Base-by-base conservation (phyloP, 2,113 vertebrate species). In the Tychaedon coryphoeus region DNA sequence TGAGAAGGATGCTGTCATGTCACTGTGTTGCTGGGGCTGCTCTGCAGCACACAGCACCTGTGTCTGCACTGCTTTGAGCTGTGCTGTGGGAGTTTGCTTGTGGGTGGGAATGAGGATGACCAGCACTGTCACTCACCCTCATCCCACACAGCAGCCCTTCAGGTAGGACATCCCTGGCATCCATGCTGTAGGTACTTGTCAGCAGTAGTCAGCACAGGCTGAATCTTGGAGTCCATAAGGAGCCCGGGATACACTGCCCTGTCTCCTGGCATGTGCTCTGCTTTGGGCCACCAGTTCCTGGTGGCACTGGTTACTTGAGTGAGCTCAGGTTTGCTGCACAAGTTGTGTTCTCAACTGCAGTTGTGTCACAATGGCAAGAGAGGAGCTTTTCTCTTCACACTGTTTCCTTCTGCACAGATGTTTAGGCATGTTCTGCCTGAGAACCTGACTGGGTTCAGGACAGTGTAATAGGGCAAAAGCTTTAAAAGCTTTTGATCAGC, bases 221-320 rank as follows among this genome's bases (percentile, higher is more conserved):
- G 38, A 56, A 8, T 38, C 70, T 38, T 16, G 22, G 45, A 62
- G 60, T 45, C 71, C 4, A 0, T 15, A 1, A 22, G 43, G 45
- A 58, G 7, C 26, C 34, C 4, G 11, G 36, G 48, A n/a, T 31
- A 6, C 53, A 6, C 33, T 50, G 36, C 19, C 58, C 28, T 0
- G 2, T 48, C 47, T 88, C 23, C 6, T 28, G 65, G 16, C 2
- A 0, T 3, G 54, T 50, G 6, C 14, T 47, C 19, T 43, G 10
- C 66, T 72, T 33, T 25, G 34, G 12, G 57, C 40, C 23, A 19
- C 22, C 66, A 14, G 22, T 36, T 40, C 48, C 26, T 66, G 66
- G 45, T 58, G 78, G 31, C 71, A 57, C n/a, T 51, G 69, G 19
- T 72, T 38, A 8, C 53, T 14, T 25, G 36, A n/a, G 17, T 29